Percentiles rank a stretch among this genome's conserved stretches.
phyloP scores from a whole-genome alignment of 92 coral and sea anemone genomes.

The Scolanthus callimorphus region DNA sequence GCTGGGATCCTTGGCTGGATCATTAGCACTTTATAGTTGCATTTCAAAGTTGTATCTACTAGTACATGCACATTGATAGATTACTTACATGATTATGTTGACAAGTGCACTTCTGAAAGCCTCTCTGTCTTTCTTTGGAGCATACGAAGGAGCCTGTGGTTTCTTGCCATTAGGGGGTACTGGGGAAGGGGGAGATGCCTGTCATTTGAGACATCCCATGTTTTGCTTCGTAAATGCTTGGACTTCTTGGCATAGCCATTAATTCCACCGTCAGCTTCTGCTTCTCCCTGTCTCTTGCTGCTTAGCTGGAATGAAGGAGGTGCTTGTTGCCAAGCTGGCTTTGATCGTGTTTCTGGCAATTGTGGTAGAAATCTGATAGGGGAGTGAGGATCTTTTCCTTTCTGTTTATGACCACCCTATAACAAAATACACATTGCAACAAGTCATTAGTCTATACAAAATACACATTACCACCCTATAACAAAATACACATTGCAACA shows the following conservation, averaged over 20 bases:
- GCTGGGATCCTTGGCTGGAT: too few relatives aligned
- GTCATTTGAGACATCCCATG: constrained; percentile 90
- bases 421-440: not conserved
- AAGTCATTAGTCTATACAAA: not conserved
- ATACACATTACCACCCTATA: not conserved
- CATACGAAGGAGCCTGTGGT: constrained; percentile 59
- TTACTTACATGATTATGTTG: constrained; percentile 82
- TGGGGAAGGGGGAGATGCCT: constrained; percentile 49
- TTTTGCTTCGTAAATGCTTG: constrained; percentile 85
- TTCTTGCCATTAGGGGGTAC: constrained; percentile 56
- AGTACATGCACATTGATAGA: too few relatives aligned
- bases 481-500: not conserved
- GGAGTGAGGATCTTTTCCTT: constrained; percentile 84
- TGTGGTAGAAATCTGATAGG: constrained; percentile 96
- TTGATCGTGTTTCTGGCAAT: constrained; percentile 78
- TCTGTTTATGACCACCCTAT: constrained; percentile 30
- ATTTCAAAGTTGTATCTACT: too few relatives aligned
- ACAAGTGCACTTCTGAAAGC: constrained; percentile 98
- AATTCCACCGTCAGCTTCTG: constrained; percentile 42
- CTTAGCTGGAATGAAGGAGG: constrained; percentile 85
- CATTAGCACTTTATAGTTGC: too few relatives aligned
- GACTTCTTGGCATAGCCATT: constrained; percentile 50
- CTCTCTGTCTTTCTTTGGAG: constrained; percentile 95
- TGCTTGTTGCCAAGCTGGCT: constrained; percentile 97
- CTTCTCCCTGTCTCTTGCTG: constrained; percentile 37